phyloP scores from a whole-genome alignment of 2,797 vertebrate genomes.

The Notamacropus eugenii region DNA sequence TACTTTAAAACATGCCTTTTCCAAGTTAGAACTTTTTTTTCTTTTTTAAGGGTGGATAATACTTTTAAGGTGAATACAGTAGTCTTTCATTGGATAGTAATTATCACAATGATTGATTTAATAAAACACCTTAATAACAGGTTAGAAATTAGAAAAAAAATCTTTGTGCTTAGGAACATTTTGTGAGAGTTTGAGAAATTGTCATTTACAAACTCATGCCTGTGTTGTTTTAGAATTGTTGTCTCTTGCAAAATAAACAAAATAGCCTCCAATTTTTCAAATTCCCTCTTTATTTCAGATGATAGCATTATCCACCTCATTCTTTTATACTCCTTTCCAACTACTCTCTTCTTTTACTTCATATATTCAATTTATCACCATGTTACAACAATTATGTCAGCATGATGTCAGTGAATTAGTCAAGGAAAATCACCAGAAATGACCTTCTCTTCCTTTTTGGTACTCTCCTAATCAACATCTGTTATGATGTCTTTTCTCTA shows the following conservation, averaged over 20 bases:
- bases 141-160: background rate
- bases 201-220: slow-evolving; percentile 12
- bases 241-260: slow-evolving; percentile 13
- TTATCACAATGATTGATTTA: slow-evolving; percentile 34
- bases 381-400: background rate
- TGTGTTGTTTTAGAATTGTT: slow-evolving; percentile 28
- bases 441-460: background rate
- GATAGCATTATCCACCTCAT: background rate
- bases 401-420: background rate
- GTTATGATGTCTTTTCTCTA: background rate
- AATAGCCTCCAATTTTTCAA: slow-evolving; percentile 3
- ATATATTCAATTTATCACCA: background rate
- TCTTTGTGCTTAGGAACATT: background rate
- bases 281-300: slow-evolving; percentile 20
- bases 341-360: background rate
- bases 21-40: background rate
- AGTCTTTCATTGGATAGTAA: slow-evolving; percentile 13
- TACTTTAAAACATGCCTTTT: background rate
- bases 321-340: background rate
- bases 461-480: background rate
- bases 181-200: background rate
- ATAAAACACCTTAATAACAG: slow-evolving; percentile 21
- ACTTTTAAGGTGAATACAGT: slow-evolving; percentile 20
- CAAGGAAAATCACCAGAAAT: background rate
- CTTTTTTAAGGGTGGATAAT: slow-evolving; percentile 27